A percentile compares a stretch with the other conserved stretches of the same genome.
These are phyloP conservation scores for Chanos chanos DNA, from an alignment of 2,797 vertebrate species.

Conservation along the genomic window DNA sequence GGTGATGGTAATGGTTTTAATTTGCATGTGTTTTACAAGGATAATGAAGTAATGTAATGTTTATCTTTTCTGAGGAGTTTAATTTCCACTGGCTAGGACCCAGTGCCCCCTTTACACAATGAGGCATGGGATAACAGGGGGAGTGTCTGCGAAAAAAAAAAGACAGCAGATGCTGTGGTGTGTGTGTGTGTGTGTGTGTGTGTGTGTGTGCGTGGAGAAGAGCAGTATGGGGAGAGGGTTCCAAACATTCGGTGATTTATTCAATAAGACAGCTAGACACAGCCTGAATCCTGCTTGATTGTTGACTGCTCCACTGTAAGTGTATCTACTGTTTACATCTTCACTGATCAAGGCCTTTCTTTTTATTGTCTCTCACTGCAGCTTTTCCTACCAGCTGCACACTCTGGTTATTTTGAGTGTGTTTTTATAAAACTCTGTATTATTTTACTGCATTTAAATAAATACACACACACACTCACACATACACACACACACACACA, in stretches of 20 bases:
- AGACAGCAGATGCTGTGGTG: constrained; percentile 60
- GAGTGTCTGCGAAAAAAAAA: constrained; percentile 37
- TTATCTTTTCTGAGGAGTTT: constrained; percentile 97
- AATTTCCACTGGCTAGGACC: constrained; percentile 85
- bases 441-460: no score
- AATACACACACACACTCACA: no score
- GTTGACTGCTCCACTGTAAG: constrained; percentile 52
- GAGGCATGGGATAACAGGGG: constrained; percentile 76
- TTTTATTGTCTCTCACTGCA: no score
- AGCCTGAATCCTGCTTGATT: constrained; percentile 71
- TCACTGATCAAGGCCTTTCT: constrained; percentile 40
- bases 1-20: constrained; percentile 85
- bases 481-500: no score
- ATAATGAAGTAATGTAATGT: constrained; percentile 99
- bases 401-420: no score
- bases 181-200: constrained; percentile 29
- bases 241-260: constrained; percentile 79
- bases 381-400: no score
- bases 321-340: constrained; percentile 44
- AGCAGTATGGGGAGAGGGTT: constrained; percentile 42
- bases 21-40: constrained; percentile 98
- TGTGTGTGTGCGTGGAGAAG: constrained; percentile 54
- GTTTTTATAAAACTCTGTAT: no score
- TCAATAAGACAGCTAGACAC: constrained; percentile 84
- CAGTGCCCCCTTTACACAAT: constrained; percentile 73